Conservation (phyloP, 2,888 invertebrate species). For the Agrotis clavis region DNA sequence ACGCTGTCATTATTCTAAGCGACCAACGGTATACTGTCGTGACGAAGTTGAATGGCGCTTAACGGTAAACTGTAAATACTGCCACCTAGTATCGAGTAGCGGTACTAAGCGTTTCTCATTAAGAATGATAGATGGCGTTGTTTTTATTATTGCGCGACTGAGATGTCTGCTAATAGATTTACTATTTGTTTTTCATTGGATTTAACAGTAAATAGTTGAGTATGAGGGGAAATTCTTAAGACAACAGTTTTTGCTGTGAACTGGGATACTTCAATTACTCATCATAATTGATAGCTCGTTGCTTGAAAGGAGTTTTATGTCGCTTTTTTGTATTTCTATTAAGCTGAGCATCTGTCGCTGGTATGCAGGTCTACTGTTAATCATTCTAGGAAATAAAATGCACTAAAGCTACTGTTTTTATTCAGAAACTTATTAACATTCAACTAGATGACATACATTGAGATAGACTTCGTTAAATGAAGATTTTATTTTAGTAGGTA, state of each 20-base stretch:
- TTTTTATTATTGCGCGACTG: constrained; percentile 63
- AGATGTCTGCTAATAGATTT: constrained; percentile 51
- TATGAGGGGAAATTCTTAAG: constrained; percentile 41
- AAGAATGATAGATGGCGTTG: constrained; percentile 77
- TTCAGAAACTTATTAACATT: background rate
- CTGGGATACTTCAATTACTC: constrained; percentile 54
- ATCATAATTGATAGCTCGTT: constrained; percentile 50
- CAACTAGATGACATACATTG: background rate
- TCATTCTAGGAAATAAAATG: constrained; percentile 19
- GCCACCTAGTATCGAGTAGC: constrained; percentile 87
- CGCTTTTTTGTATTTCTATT: constrained; percentile 23
- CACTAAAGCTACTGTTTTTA: constrained; percentile 6
- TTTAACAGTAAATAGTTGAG: constrained; percentile 54
- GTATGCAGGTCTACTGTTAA: constrained; percentile 8
- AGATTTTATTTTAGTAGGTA: no score
- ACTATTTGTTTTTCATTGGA: constrained; percentile 57
- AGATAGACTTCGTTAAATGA: background rate
- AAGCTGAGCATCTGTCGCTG: background rate
- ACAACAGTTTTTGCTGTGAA: constrained; percentile 49
- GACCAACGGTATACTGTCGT: constrained; percentile 73
- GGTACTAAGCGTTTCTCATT: constrained; percentile 81
- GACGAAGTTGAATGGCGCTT: constrained; percentile 74
- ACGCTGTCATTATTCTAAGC: constrained; percentile 78
- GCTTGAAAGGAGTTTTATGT: constrained; percentile 4
- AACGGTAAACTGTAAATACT: constrained; percentile 78